Base-by-base conservation (phyloP, 1,140 invertebrate species). In the Orius laevigatus region DNA sequence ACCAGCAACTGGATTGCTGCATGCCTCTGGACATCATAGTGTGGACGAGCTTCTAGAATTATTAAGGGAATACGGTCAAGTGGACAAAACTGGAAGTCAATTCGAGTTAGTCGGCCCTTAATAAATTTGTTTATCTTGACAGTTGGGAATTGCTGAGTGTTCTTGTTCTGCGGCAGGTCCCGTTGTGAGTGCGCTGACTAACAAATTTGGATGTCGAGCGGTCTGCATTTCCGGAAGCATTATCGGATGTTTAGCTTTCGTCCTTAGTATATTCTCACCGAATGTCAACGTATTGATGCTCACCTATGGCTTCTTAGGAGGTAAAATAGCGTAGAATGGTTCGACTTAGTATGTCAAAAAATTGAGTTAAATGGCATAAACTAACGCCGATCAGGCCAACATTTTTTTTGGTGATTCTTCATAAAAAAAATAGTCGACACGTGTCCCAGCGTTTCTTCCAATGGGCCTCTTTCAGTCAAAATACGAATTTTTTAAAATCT, bases 261-360 rank as follows among this genome's bases (percentile, higher is more conserved):
- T 88, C 12, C 67, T 94, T 9, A 85, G 84, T 53, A 84, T 79
- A n/a, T 80, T 89, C 59, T 85, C 88, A 53, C 76, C 78, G 12
- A 84, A 78, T 53, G 78, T 94, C 49, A 80, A 81, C 58, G 76
- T 89, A 62, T 76, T 98, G 44, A 96, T 96, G 82, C 55, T 96
- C 31, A 84, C 86, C 2, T 98, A 97, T 59, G 94, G 94, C 41
- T 70, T 96, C 25, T 68, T 96, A 57, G 92, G 90, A 70, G 92
- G 87, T 87, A 63, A 71, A 64, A 51, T 35, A 49, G 31, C 36
- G 6, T 41, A 41, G n/a, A n/a, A n/a, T n/a, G n/a, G n/a, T n/a
- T n/a, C n/a, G n/a, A n/a, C n/a, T n/a, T n/a, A n/a, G n/a, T n/a
- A n/a, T n/a, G n/a, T n/a, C n/a, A n/a, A n/a, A n/a, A n/a, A n/a